A percentile compares a stretch with the other conserved stretches of the same genome.
Conservation (phyloP, 2,113 vertebrate species). For the Aspidoscelis tigris region DNA sequence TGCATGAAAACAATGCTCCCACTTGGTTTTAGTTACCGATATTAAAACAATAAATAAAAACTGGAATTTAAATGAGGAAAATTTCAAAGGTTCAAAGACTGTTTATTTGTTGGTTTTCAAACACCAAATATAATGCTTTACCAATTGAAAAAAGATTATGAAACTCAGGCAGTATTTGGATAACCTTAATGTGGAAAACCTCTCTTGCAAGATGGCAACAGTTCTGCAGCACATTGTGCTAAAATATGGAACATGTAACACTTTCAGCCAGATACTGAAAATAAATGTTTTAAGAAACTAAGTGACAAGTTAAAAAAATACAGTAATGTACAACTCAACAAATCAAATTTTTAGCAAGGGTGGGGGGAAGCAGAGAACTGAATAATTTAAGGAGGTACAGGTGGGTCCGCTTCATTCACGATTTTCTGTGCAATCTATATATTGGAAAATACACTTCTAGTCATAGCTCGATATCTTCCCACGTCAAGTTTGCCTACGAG, state of each 20-base stretch:
- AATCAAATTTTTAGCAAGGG: slow-evolving; percentile 72
- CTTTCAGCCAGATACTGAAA: slow-evolving; percentile 91
- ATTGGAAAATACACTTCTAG: slow-evolving; percentile 79
- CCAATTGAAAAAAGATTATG: slow-evolving; percentile 69
- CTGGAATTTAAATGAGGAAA: slow-evolving; percentile 89
- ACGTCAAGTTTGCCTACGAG: slow-evolving; percentile 69
- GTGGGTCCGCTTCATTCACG: slow-evolving; percentile 80
- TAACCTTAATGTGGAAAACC: slow-evolving; percentile 75
- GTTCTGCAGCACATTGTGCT: slow-evolving; percentile 87
- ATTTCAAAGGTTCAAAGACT: slow-evolving; percentile 83
- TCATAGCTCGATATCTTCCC: slow-evolving; percentile 74
- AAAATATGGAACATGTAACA: slow-evolving; percentile 86
- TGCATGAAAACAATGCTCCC: slow-evolving; percentile 82
- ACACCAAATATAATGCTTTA: slow-evolving; percentile 79
- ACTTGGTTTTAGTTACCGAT: slow-evolving; percentile 77
- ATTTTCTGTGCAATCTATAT: slow-evolving; percentile 78
- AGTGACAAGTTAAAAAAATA: slow-evolving; percentile 84
- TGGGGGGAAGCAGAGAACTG: slow-evolving; percentile 78
- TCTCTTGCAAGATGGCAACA: slow-evolving; percentile 80
- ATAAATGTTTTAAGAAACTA: slow-evolving; percentile 84
- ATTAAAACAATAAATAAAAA: slow-evolving; percentile 96
- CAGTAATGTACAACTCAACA: slow-evolving; percentile 85
- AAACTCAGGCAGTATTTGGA: slow-evolving; percentile 83
- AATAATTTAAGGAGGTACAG: slow-evolving; percentile 84
- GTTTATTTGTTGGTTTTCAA: slow-evolving; percentile 81